phyloP scores from a whole-genome alignment of 64 coral and sea anemone genomes.

The Catalaphyllia jardinei region DNA sequence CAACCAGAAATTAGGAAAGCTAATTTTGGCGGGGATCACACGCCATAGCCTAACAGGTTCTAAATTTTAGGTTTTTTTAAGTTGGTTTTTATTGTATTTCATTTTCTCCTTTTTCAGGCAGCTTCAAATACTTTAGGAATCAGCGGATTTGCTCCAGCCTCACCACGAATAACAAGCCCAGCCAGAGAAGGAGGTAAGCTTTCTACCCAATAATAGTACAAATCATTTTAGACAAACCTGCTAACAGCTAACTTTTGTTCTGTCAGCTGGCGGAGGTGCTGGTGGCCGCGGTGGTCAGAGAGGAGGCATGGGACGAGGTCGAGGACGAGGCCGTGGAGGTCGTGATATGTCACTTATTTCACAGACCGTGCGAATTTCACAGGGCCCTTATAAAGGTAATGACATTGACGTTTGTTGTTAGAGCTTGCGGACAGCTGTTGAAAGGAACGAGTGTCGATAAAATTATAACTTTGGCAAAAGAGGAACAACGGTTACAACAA shows the following conservation, averaged over 20 bases:
- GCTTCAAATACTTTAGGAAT: slow-evolving; percentile 85
- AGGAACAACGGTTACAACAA: too few species aligned
- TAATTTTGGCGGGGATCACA: too few species aligned
- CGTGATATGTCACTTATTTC: slow-evolving; percentile 86
- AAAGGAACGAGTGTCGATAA: too few species aligned
- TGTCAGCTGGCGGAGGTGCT: slow-evolving; percentile 31
- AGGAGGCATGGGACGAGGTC: slow-evolving; percentile 72
- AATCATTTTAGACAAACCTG: neutral
- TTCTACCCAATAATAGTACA: neutral
- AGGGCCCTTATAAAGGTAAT: slow-evolving; percentile 98
- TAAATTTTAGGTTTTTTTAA: too few species aligned
- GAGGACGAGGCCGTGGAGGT: slow-evolving; percentile 82
- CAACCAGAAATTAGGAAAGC: too few species aligned
- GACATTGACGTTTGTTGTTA: neutral
- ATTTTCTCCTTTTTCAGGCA: slow-evolving; percentile 36
- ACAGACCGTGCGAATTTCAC: slow-evolving; percentile 92
- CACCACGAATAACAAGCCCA: slow-evolving; percentile 94
- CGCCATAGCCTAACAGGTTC: too few species aligned
- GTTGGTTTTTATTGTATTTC: neutral
- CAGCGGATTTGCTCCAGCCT: slow-evolving; percentile 88
- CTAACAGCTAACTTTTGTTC: neutral
- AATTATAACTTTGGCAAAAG: neutral
- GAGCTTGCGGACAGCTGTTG: neutral
- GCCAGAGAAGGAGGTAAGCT: slow-evolving; percentile 81
- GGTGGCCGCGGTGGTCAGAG: slow-evolving; percentile 47